These are phyloP conservation scores for Atractosteus spatula DNA, from an alignment of 2,113 vertebrate species.

Conservation along the genomic window DNA sequence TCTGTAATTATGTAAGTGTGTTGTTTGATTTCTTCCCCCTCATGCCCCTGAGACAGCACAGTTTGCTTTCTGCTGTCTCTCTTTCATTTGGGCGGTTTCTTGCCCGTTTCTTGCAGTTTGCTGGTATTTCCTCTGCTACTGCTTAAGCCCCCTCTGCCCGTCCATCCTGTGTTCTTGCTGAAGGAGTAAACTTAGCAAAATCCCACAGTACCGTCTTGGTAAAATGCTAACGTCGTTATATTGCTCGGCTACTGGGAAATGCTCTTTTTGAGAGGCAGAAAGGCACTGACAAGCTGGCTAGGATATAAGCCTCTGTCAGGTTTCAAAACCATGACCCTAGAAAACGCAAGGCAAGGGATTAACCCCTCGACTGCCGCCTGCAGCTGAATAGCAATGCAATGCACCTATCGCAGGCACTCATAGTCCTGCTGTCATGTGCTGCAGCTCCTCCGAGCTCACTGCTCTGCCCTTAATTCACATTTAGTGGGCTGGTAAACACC, in stretches of 20 bases:
- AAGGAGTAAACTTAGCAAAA: constrained; percentile 45
- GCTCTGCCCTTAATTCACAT: no score
- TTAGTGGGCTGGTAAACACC: not conserved
- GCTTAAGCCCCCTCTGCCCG: constrained; percentile 27
- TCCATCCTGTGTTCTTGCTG: constrained; percentile 37
- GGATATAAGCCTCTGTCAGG: constrained; percentile 28
- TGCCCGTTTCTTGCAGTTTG: constrained; percentile 16
- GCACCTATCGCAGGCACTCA: not conserved
- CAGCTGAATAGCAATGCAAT: not conserved
- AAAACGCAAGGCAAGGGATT: constrained; percentile 24
- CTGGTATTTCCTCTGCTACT: constrained; percentile 31
- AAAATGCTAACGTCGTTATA: constrained; percentile 38
- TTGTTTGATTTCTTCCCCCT: not conserved
- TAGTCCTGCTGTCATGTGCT: not conserved
- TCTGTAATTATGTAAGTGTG: not conserved
- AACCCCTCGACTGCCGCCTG: constrained; percentile 8
- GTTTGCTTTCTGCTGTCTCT: constrained; percentile 4
- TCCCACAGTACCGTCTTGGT: constrained; percentile 39
- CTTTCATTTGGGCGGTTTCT: not conserved
- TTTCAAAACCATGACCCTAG: constrained; percentile 25
- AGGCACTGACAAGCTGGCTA: constrained; percentile 11
- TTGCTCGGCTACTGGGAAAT: constrained; percentile 45
- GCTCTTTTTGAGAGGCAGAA: constrained; percentile 15
- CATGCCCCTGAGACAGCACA: not conserved
- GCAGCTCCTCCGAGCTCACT: not conserved